Conservation (phyloP, 2,113 vertebrate genomes). For the Triplophysa tibetana region DNA sequence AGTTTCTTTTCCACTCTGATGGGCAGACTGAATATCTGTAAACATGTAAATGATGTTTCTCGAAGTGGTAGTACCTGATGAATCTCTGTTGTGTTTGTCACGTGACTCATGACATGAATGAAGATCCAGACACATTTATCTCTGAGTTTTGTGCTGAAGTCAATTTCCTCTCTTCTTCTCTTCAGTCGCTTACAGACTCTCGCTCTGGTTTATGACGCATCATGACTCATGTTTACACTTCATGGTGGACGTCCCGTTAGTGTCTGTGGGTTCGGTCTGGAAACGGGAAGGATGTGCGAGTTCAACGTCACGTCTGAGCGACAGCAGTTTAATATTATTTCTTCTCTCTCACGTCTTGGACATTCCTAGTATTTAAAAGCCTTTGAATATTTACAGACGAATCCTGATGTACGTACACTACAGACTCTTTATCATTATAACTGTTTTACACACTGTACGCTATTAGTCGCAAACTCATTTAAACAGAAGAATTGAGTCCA, state of each 20-base stretch:
- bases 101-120: constrained; percentile 60
- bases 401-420: too few species aligned
- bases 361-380: background rate
- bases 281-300: too few species aligned
- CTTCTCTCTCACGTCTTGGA: background rate
- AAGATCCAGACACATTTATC: constrained; percentile 55
- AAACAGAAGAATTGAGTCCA: too few species aligned
- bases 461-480: too few species aligned
- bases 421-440: background rate
- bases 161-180: constrained; percentile 42
- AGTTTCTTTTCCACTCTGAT: background rate
- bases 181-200: background rate
- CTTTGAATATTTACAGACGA: background rate
- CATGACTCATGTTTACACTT: constrained; percentile 14
- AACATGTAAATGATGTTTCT: constrained; percentile 49
- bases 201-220: background rate
- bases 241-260: too few species aligned
- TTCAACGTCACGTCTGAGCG: too few species aligned
- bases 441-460: background rate
- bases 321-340: background rate
- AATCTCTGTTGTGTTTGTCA: constrained; percentile 57
- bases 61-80: background rate
- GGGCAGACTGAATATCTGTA: constrained; percentile 54
- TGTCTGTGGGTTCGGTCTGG: too few species aligned
- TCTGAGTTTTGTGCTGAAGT: constrained; percentile 29